Base-by-base conservation (phyloP, 2,888 invertebrate species). In the Ennomos fuscantarius region DNA sequence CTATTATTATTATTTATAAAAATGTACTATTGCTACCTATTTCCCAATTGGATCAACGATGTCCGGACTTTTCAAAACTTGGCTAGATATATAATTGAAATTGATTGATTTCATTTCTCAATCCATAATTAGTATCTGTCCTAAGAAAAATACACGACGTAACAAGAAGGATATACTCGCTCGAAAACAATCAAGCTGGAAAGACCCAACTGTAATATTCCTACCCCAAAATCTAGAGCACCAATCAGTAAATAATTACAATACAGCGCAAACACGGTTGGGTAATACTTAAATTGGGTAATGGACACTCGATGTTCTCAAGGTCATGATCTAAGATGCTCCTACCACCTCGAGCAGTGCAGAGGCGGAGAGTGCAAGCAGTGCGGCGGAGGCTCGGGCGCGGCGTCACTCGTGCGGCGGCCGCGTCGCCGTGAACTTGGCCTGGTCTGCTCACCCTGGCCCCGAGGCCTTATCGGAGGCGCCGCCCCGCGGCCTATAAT, bases 401-500 rank as follows among this genome's bases (percentile, higher is more conserved):
- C 70, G 71, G 71, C 73, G 81, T 79, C 86, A 82, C 74, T 84
- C 85, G 84, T 78, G 79, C 82, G 76, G 83, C 82, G 79, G 84
- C 70, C 83, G 87, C 84, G 87, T 87, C 77, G 84, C 89, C 90
- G 87, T 90, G 90, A 92, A 89, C 89, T 89, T 90, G 90, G 87
- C 89, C 87, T 82, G 82, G 74, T 83, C 84, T 81, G 77, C 75
- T 76, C 85, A 86, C 87, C 87, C 85, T 89, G 89, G 89, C 89
- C 89, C 85, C 83, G 85, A 84, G 82, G 78, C 82, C 82, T 87
- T 87, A 87, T 87, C 87, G 79, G 87, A 84, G 86, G 84, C 89
- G 88, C 87, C 87, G 89, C 86, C 85, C 84, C 84, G 82, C 89
- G 86, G 87, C 88, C 88, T 92, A 92, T 92, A 92, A 91, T 91